A percentile compares a stretch with the other conserved stretches of the same genome.
Evolutionary conservation across 2,888 invertebrate genomes (phyloP).

Genomic region (Gnatocerus cornutus): DNA sequence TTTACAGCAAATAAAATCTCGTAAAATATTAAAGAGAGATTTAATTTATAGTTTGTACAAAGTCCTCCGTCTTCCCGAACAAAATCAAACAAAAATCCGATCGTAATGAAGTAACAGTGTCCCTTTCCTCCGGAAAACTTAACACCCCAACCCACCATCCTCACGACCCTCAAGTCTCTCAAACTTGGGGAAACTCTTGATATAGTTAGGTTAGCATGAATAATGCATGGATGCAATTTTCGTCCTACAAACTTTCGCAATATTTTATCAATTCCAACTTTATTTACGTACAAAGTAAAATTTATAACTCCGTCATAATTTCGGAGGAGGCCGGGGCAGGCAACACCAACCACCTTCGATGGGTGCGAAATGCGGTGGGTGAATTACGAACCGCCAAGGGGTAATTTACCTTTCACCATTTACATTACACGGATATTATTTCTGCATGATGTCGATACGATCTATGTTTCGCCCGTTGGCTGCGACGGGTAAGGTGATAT

Average conservation of each 20-base stretch:
- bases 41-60: conserved; percentile 46
- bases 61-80: conserved; percentile 8
- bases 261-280: conserved; percentile 74
- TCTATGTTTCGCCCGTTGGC: conserved; percentile 13
- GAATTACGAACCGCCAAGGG: conserved; percentile 55
- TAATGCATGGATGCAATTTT: conserved; percentile 73
- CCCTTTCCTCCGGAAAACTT: conserved; percentile 38
- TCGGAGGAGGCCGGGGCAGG: conserved; percentile 39
- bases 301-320: conserved; percentile 72
- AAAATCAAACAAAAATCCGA: conserved; percentile 37
- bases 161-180: conserved; percentile 47
- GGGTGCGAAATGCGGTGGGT: conserved; percentile 26
- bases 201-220: conserved; percentile 72
- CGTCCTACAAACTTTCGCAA: conserved; percentile 72
- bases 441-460: conserved; percentile 45
- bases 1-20: conserved; percentile 46
- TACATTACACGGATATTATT: conserved; percentile 53
- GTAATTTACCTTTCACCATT: conserved; percentile 54
- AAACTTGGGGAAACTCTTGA: conserved; percentile 70
- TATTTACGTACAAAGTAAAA: conserved; percentile 73
- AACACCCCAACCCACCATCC: conserved; percentile 49
- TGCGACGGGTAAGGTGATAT: conserved; percentile 15
- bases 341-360: conserved; percentile 29
- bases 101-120: conserved; percentile 34
- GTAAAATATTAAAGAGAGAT: conserved; percentile 47